Conservation (phyloP, 2,888 invertebrate genomes). For the Cyclophora albipunctata region DNA sequence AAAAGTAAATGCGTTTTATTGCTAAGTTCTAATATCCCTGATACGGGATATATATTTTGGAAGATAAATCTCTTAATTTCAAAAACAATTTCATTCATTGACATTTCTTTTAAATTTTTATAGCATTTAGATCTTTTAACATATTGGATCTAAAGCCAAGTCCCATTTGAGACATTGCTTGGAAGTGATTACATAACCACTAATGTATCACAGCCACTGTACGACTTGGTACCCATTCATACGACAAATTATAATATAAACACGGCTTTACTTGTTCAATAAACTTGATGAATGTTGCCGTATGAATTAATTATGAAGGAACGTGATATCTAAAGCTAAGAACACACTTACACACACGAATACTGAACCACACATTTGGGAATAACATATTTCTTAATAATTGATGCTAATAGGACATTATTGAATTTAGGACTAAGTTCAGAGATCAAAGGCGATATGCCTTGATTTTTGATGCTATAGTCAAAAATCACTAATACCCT, state of each 20-base stretch:
- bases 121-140: conserved; percentile 44
- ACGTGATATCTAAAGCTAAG: conserved; percentile 23
- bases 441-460: no score
- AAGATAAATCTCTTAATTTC: no score
- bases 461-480: no score
- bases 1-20: no score
- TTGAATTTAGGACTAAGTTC: no score
- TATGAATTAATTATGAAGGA: conserved; percentile 20
- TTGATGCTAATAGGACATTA: no score
- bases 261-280: conserved; percentile 6
- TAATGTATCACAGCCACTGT: conserved; percentile 58
- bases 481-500: no score
- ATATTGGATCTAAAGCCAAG: conserved; percentile 39
- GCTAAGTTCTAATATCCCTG: no score
- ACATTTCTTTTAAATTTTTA: no score
- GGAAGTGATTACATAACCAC: conserved; percentile 21
- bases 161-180: conserved; percentile 22
- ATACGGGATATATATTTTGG: no score
- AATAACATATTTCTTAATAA: no score
- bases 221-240: conserved; percentile 40
- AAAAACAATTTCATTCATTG: no score
- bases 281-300: conserved; percentile 3
- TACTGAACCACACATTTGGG: conserved; percentile 37
- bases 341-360: conserved; percentile 30
- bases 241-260: conserved; percentile 12